These are phyloP conservation scores for Zeugodacus cucurbitae DNA, from an alignment of 1,140 invertebrate genomes.

Conservation along the genomic window DNA sequence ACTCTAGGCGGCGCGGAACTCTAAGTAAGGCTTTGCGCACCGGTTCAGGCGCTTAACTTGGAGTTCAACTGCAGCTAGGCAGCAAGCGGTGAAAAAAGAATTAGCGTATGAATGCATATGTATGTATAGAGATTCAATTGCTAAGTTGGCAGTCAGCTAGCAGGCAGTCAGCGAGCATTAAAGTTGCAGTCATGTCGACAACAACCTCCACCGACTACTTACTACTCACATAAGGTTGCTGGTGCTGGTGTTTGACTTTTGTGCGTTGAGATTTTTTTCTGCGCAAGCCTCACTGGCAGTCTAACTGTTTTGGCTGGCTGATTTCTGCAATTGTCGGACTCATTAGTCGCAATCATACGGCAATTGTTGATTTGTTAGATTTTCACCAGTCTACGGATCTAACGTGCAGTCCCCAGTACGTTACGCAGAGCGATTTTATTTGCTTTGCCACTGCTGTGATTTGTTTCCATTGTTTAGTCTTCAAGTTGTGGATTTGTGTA, in stretches of 20 bases:
- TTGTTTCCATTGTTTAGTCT: background rate
- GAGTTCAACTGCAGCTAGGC: background rate
- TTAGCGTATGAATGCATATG: background rate
- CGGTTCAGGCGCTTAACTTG: constrained; percentile 33
- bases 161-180: constrained; percentile 12
- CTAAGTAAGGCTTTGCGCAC: constrained; percentile 31
- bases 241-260: background rate
- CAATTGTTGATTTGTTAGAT: constrained; percentile 39
- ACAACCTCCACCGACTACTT: constrained; percentile 2
- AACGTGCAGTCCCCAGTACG: background rate
- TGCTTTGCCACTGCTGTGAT: background rate
- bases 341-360: constrained; percentile 34
- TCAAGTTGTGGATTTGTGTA: background rate
- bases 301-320: background rate
- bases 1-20: background rate
- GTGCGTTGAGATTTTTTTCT: background rate
- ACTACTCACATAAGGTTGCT: constrained; percentile 2
- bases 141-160: background rate
- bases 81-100: background rate
- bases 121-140: background rate
- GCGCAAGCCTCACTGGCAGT: background rate
- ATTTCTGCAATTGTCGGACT: constrained; percentile 36
- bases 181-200: background rate
- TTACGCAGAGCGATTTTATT: background rate
- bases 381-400: background rate